A percentile compares a stretch with the other conserved stretches of the same genome.
Conservation (phyloP, 2,113 vertebrate species). For the Triplophysa tibetana region DNA sequence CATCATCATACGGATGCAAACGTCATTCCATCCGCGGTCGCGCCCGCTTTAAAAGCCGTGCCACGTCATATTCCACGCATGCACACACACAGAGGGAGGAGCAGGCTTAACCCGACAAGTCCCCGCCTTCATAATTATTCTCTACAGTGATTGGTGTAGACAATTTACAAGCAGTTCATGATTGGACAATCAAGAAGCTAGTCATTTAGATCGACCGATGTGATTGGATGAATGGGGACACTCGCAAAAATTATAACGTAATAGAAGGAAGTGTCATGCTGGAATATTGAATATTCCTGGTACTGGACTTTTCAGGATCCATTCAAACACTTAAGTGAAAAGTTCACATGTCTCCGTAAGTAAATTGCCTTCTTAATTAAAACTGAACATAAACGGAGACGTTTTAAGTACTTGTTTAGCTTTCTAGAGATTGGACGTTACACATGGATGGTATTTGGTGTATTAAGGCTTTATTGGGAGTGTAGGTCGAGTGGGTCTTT, state of each 20-base stretch:
- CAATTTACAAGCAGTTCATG: background rate
- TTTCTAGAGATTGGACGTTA: no score
- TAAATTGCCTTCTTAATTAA: background rate
- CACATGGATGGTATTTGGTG: no score
- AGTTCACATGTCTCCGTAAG: slow-evolving; percentile 42
- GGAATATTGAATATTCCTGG: background rate
- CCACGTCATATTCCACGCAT: slow-evolving; percentile 42
- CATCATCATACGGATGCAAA: background rate
- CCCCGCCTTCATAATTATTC: background rate
- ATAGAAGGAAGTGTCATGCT: slow-evolving; percentile 40
- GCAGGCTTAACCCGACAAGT: background rate
- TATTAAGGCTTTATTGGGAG: background rate
- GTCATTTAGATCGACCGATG: background rate
- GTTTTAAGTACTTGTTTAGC: no score
- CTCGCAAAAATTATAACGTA: background rate
- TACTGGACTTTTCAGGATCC: background rate
- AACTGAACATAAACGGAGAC: background rate
- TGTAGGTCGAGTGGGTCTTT: background rate
- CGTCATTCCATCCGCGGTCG: slow-evolving; percentile 18
- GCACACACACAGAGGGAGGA: background rate
- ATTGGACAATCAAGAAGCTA: background rate
- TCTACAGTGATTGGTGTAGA: background rate
- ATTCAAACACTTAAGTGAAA: slow-evolving; percentile 13
- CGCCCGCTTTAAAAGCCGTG: background rate
- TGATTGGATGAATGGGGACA: background rate